Conservation (phyloP, 2,888 invertebrate species). For the Leptothorax acervorum region DNA sequence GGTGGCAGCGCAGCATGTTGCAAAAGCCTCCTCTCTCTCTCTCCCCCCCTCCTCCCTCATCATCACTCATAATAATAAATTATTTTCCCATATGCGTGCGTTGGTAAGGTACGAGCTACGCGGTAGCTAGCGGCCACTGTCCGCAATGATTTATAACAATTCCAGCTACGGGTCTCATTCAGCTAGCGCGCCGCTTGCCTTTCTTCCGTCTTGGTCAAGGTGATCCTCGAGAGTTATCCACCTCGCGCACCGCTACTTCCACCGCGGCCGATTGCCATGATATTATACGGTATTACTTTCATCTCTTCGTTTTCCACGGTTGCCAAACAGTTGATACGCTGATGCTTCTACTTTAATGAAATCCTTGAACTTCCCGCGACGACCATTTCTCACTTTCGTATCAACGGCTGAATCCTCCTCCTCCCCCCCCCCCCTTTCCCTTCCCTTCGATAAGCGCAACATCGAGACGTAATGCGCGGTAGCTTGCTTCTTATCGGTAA, state of each 20-base stretch:
- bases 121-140: conserved; percentile 80
- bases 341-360: conserved; percentile 38
- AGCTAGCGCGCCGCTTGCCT: conserved; percentile 45
- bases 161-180: conserved; percentile 72
- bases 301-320: conserved; percentile 41
- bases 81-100: conserved; percentile 80
- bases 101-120: conserved; percentile 50
- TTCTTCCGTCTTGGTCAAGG: conserved; percentile 75
- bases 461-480: conserved; percentile 17
- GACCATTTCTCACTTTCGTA: conserved; percentile 36
- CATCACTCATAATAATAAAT: conserved; percentile 80
- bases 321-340: conserved; percentile 7
- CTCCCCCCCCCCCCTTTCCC: background rate
- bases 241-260: conserved; percentile 63
- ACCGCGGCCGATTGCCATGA: conserved; percentile 64
- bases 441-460: conserved; percentile 17
- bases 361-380: conserved; percentile 33
- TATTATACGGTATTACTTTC: conserved; percentile 58
- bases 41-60: conserved; percentile 55
- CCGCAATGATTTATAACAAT: conserved; percentile 81
- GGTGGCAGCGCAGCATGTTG: conserved; percentile 68
- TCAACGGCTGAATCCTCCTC: background rate
- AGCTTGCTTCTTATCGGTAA: conserved; percentile 29
- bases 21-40: background rate
- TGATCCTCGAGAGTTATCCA: conserved; percentile 68